A percentile compares a stretch with the other conserved stretches of the same genome.
Evolutionary conservation across 2,113 vertebrate species (phyloP).

Genomic region (Peromyscus polionotus): DNA sequence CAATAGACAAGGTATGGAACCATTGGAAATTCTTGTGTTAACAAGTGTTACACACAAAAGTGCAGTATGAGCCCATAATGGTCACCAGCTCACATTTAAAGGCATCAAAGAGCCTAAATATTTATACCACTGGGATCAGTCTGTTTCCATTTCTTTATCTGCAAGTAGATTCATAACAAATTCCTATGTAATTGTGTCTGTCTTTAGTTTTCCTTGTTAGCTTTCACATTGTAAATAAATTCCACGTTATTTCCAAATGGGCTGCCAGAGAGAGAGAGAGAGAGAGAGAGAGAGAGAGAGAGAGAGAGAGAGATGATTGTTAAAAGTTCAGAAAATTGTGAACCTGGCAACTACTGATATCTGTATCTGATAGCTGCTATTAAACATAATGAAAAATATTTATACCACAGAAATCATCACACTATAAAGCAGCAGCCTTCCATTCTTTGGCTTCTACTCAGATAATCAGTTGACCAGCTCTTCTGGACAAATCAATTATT

Average conservation of each 20-base stretch:
- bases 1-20: slow-evolving; percentile 14
- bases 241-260: slow-evolving; percentile 38
- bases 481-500: background rate
- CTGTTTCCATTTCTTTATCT: background rate
- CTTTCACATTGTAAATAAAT: slow-evolving; percentile 47
- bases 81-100: slow-evolving; percentile 29
- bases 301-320: background rate
- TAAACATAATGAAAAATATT: background rate
- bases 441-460: background rate
- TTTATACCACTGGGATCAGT: background rate
- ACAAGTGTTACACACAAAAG: background rate
- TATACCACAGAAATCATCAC: slow-evolving; percentile 4
- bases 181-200: slow-evolving; percentile 41
- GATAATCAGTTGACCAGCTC: background rate
- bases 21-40: background rate
- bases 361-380: background rate
- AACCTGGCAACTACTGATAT: background rate
- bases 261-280: background rate
- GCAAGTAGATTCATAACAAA: slow-evolving; percentile 47
- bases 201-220: slow-evolving; percentile 46
- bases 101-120: background rate
- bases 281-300: no score
- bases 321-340: slow-evolving; percentile 20
- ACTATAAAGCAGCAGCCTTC: background rate
- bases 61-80: background rate